phyloP scores from a whole-genome alignment of 2,113 vertebrate genomes.

The Percina caprodes region DNA sequence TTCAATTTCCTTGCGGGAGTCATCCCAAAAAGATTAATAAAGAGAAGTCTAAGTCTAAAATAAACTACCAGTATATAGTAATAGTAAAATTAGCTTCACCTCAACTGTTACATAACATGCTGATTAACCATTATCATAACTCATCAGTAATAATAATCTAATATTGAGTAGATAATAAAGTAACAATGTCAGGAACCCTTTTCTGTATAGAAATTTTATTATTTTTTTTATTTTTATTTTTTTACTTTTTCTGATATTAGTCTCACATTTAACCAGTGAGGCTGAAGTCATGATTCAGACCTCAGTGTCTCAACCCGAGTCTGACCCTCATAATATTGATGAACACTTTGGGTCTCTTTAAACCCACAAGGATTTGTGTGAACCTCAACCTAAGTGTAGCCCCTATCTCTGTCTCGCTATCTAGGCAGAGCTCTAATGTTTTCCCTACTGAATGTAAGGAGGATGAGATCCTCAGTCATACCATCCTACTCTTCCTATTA shows the following conservation, averaged over 20 bases:
- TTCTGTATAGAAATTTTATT: background rate
- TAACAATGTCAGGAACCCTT: background rate
- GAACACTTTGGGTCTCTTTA: constrained; percentile 55
- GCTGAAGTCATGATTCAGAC: constrained; percentile 24
- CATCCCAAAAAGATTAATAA: too few species aligned
- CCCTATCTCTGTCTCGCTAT: constrained; percentile 60
- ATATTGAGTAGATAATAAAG: background rate
- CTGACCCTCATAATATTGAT: constrained; percentile 49
- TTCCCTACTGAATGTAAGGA: constrained; percentile 78
- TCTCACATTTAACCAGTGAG: background rate
- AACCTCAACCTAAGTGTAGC: constrained; percentile 68
- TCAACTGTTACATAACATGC: background rate
- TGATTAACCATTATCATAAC: background rate
- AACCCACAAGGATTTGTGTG: constrained; percentile 56
- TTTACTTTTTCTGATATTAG: background rate
- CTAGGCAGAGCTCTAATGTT: constrained; percentile 79
- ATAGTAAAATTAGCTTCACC: background rate
- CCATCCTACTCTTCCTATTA: constrained; percentile 85
- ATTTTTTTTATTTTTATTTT: too few species aligned
- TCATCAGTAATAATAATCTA: background rate
- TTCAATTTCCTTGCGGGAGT: too few species aligned
- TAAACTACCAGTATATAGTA: background rate
- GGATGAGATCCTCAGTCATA: constrained; percentile 80
- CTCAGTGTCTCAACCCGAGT: constrained; percentile 9
- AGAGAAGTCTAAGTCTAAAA: too few species aligned